Base-by-base conservation (phyloP, 2,797 vertebrate species). In the Enoplosus armatus region DNA sequence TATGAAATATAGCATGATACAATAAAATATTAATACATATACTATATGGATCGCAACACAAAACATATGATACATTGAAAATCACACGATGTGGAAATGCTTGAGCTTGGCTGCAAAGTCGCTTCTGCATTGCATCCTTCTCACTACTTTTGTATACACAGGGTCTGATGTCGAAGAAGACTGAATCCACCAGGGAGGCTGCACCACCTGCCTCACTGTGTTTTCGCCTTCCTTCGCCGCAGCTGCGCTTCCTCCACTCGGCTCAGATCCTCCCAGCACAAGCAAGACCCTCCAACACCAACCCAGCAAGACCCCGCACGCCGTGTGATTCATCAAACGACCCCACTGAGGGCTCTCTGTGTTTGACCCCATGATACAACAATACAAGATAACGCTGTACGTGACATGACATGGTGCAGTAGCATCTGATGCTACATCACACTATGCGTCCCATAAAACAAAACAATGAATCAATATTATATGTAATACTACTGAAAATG, bases 311-410 rank as follows among this genome's bases (percentile, higher is more conserved):
- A 85, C 53, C 54, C 81, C 53, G 72, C 75, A 58, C 4, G 3
- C 55, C 39, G 54, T 31, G 12, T 37, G 61, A 65, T 56, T 76
- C 77, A 56, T 72, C 59, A 68, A 80, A 87, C 47, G 51, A 70
- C 56, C 15, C 60, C 59, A 0, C 12, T 26, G 37, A 76, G 8
- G 56, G 59, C 47, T 74, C 14, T 33, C 26, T 47, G 33, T 74
- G 63, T 68, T 54, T 51, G 8, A 26, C 45, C 35, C 18, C 5
- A 9, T 50, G 62, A 39, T 27, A 16, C 4, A 58, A 53, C 26
- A 59, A 37, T 14, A 62, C 2, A 63, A 33, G 43, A 33, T 39
- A 50, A 56, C 26, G 31, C 43, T 53, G n/a, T 26, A 39, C 71
- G 8, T 12, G 12, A 53, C 33, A 6, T 22, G 24, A 20, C 31